Base-by-base conservation (phyloP, 2,113 vertebrate species). In the Tor tambroides region DNA sequence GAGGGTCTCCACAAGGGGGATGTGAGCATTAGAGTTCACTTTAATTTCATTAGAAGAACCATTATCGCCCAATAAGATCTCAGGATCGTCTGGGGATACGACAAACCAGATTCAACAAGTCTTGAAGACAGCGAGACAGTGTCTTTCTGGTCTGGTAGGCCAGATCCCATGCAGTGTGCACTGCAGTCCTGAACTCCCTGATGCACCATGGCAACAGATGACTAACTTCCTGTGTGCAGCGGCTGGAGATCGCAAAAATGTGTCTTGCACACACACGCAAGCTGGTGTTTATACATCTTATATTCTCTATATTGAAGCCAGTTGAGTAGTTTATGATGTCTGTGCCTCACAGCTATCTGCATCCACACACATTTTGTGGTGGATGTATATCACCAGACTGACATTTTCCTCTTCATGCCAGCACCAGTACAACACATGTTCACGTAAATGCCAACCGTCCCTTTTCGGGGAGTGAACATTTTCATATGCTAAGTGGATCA, bases 141-240 rank as follows among this genome's bases (percentile, higher is more conserved):
- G 67, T 61, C 77, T 59, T 32, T 59, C 17, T 80, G 65, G 77
- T 61, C 38, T 81, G 43, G 38, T 59, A 59, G 49, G 14, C 71
- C 80, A 77, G 56, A 84, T 74, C 15, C 15, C 41, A 83, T 51
- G 81, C 63, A 51, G 81, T 21, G 28, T 32, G 65, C 21, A 10
- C 43, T 69, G 43, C 63, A 71, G 63, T 83, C 80, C 61, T 32
- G 26, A 74, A 77, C 80, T 56, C 71, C 32, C 72, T 75, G 61
- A 75, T 83, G 80, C 80, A 87, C 49, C 86, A 87, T 54, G 74
- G 80, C 86, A 87, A 83, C 78, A 87, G 86, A 87, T 87, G 80
- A 83, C 80, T 83, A 83, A 71, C 80, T 82, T 87, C 56, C 81
- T 83, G 86, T 81, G 79, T 83, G 38, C 65, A 81, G 67, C 10